A percentile compares a stretch with the other conserved stretches of the same genome.
phyloP scores from a whole-genome alignment of 2,888 invertebrate species.

The Trisateles emortualis region DNA sequence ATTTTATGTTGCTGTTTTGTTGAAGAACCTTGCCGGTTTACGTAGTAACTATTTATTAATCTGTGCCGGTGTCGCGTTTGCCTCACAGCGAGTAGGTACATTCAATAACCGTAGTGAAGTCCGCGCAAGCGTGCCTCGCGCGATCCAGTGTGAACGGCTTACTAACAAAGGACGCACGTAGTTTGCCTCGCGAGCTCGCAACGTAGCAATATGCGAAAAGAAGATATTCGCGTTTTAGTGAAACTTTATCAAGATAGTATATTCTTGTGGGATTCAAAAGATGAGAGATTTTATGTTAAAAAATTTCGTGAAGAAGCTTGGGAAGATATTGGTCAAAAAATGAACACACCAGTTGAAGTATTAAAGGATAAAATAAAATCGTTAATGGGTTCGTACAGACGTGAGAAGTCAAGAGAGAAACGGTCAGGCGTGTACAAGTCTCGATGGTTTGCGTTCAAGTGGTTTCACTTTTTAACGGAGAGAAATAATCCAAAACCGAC shows the following conservation, averaged over 20 bases:
- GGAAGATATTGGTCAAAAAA: not conserved
- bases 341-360: not conserved
- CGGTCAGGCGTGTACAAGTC: not conserved
- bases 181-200: not conserved
- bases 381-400: not conserved
- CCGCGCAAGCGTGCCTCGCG: conserved; percentile 1
- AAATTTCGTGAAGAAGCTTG: not conserved
- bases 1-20: too few relatives aligned
- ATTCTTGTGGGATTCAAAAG: not conserved
- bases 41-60: too few relatives aligned
- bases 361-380: not conserved
- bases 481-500: not conserved
- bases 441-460: not conserved
- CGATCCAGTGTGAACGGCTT: not conserved
- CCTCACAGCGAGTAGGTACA: not conserved
- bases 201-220: not conserved
- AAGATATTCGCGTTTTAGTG: not conserved
- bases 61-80: not conserved
- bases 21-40: too few relatives aligned
- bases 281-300: not conserved
- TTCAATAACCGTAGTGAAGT: not conserved
- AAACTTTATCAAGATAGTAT: not conserved
- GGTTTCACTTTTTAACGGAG: not conserved
- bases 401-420: not conserved
- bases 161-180: not conserved